Base-by-base conservation (phyloP, 2,113 vertebrate species). In the Plecotus auritus region DNA sequence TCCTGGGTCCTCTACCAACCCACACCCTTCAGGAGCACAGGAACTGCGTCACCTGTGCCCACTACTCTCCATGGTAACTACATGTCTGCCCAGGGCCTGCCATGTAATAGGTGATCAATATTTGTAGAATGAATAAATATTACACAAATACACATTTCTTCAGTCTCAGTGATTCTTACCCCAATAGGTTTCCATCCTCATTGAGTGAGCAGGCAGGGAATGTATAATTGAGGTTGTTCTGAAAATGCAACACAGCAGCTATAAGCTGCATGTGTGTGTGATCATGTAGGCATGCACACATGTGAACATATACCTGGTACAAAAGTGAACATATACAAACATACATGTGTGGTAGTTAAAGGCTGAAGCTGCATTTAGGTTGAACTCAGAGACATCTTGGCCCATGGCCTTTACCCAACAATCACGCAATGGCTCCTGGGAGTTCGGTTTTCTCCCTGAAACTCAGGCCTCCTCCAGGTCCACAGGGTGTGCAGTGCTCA, bases 61-160 rank as follows among this genome's bases (percentile, higher is more conserved):
- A 9, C 61, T 9, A 3, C n/a, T 74, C 12, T 32, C 9, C 9
- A 4, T 13, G 2, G 18, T 23, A 37, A 51, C n/a, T 30, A 2
- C 32, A 0, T 5, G 18, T 42, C 85, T 82, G 9, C 66, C 69
- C 28, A 45, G 67, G 18, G 30, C 64, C 61, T 22, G 56, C 93
- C 47, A 4, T n/a, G 13, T 67, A 77, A 73, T 37, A 92, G 42
- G 59, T 54, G 81, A 56, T 95, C 81, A 23, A 13, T 64, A 95
- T 91, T 90, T 45, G 47, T 93, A 66, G 76, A 90, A 82, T 56
- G 83, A 88, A 76, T 49, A 91, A 86, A 91, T 35, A 72, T 59
- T 49, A 35, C 72, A 54, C 88, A 91, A 66, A 88, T 70, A 28
- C 35, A 8, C 4, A 22, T 32, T 28, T 22, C 42, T 70, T 54